A percentile compares a stretch with the other conserved stretches of the same genome.
phyloP scores from a whole-genome alignment of 2,888 invertebrate species.

The Sesamia inferens region DNA sequence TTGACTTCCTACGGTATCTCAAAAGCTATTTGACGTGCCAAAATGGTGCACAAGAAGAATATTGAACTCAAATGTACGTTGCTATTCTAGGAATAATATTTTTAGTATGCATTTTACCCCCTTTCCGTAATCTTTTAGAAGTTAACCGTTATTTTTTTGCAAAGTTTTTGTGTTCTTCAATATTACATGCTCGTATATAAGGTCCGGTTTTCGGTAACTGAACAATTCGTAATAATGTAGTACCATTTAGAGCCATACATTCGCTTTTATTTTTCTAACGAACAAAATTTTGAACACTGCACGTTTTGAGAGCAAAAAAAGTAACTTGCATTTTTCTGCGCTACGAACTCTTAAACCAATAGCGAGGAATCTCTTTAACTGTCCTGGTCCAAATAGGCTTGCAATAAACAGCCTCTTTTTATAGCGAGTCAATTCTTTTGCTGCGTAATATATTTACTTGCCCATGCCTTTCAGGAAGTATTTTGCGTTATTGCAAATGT shows the following conservation, averaged over 20 bases:
- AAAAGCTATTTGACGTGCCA: not conserved
- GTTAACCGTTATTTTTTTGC: slow-evolving; percentile 17
- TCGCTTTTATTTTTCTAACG: slow-evolving; percentile 5
- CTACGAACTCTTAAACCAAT: slow-evolving; percentile 34
- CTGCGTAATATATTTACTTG: slow-evolving; percentile 30
- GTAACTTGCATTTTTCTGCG: slow-evolving; percentile 23
- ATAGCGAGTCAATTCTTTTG: slow-evolving; percentile 40
- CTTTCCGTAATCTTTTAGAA: slow-evolving; percentile 9
- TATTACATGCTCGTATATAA: slow-evolving; percentile 14
- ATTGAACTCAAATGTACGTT: slow-evolving; percentile 9
- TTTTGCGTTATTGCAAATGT: slow-evolving; percentile 10
- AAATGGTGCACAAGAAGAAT: slow-evolving; percentile 27
- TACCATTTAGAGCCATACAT: slow-evolving; percentile 7
- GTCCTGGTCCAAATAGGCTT: slow-evolving; percentile 47
- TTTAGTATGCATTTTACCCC: slow-evolving; percentile 1
- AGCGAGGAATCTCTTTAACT: slow-evolving; percentile 45
- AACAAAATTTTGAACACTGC: slow-evolving; percentile 36
- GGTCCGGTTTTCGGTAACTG: slow-evolving; percentile 9
- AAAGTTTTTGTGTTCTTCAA: slow-evolving; percentile 17
- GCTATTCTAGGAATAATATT: slow-evolving; percentile 30
- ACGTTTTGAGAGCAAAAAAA: slow-evolving; percentile 34
- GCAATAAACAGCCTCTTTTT: slow-evolving; percentile 44
- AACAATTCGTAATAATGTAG: slow-evolving; percentile 5
- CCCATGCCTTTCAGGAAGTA: slow-evolving; percentile 7
- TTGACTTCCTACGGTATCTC: slow-evolving; percentile 18